Evolutionary conservation across 2,797 vertebrate genomes (phyloP), one percentile per base, ranked within the genome.

Genomic region (Remorina albescens): DNA sequence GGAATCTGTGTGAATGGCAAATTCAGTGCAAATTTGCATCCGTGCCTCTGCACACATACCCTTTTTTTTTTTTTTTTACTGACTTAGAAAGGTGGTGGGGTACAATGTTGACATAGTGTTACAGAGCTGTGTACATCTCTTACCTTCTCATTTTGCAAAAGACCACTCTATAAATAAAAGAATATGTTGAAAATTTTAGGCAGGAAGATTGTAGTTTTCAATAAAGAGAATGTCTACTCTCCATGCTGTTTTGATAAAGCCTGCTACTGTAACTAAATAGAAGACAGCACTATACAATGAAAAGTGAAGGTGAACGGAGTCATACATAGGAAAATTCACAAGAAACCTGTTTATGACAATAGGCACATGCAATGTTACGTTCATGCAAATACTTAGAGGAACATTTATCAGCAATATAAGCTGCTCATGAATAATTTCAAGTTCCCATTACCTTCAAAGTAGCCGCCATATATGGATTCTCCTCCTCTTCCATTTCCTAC

Each of bases 121-220:
- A 97, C 97, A 96, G 96, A 96, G 95, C 97, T 96, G 97, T 93
- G 93, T 87, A 92, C 95, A 96, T 97, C 94, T 97, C 98, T 99
- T 99, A 99, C 98, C 98, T 99, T 99, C 94, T 98, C 96, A 99
- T 99, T 99, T 99, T 99, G 98, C 98, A 99, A 97, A 97, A 99
- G 98, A 99, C 96, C 98, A 97, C 96, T 99, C 98, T 99, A 99
- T 96, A 99, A 99, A 99, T 98, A 98, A 99, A 98, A 99, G 96
- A 99, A 99, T 99, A 99, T 95, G 97, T 98, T 98, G 97, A 99
- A 96, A 97, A 96, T 96, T 99, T 99, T 99, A 99, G 97, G 96
- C 97, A 99, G 94, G 96, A 97, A 96, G 97, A 98, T 95, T 96
- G 97, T 96, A 97, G 95, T 94, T 95, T 96, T 97, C 94, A 97